Evolutionary conservation across 2,888 invertebrate species (phyloP).

Genomic region (Drosophila parthenogenetica): DNA sequence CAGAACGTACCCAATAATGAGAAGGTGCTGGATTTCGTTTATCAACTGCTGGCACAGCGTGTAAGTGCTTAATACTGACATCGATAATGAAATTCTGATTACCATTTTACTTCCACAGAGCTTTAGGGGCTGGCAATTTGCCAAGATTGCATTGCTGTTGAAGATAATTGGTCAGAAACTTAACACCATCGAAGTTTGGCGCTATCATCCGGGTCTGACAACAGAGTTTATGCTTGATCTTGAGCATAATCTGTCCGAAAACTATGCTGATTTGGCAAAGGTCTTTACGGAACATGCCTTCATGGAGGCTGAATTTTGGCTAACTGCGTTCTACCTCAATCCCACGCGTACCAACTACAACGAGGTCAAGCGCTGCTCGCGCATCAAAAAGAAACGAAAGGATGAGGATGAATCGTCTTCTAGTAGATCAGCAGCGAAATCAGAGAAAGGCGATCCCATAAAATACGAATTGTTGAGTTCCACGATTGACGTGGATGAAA

Average conservation of each 20-base stretch:
- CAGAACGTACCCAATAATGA: conserved; percentile 81
- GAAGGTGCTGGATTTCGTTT: conserved; percentile 73
- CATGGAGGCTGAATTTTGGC: conserved; percentile 83
- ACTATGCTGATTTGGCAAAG: conserved; percentile 80
- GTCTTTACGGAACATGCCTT: conserved; percentile 78
- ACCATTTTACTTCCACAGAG: conserved; percentile 49
- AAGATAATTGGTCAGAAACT: conserved; percentile 81
- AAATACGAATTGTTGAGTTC: conserved; percentile 83
- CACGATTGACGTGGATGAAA: conserved; percentile 83
- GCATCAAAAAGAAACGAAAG: conserved; percentile 69
- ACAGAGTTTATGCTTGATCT: conserved; percentile 79
- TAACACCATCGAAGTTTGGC: conserved; percentile 82
- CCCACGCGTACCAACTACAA: conserved; percentile 73
- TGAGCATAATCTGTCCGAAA: conserved; percentile 75
- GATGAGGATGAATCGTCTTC: conserved; percentile 48
- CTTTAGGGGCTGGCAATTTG: conserved; percentile 82
- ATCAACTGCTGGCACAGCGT: conserved; percentile 71
- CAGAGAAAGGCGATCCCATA: conserved; percentile 36
- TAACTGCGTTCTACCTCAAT: conserved; percentile 82
- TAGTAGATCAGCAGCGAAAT: conserved; percentile 6
- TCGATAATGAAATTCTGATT: neutral
- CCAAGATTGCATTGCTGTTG: conserved; percentile 79
- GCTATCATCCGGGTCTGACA: conserved; percentile 81
- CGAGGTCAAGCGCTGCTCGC: conserved; percentile 77
- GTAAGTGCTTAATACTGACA: conserved; percentile 41